Conservation (phyloP, 92 coral and sea anemone genomes). For the Parazoanthus swiftii region DNA sequence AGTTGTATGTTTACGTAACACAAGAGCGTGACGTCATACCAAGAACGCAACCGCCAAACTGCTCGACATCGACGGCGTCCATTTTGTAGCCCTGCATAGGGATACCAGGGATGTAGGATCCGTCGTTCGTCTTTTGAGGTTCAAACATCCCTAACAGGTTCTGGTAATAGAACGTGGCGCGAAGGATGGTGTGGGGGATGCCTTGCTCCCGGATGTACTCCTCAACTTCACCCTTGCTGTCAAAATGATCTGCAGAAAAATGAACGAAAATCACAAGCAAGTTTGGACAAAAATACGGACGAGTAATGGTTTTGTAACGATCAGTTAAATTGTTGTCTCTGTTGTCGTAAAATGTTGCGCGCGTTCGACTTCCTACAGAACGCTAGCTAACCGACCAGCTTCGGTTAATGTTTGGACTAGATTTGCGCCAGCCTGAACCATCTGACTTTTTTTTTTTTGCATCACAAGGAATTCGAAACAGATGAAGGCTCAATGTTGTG, state of each 20-base stretch:
- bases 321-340: too few relatives aligned
- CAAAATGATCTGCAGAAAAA: slow-evolving; percentile 63
- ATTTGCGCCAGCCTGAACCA: too few relatives aligned
- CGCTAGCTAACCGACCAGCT: too few relatives aligned
- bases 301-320: too few relatives aligned
- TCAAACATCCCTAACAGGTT: slow-evolving; percentile 42
- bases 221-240: slow-evolving; percentile 73
- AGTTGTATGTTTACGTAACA: neutral
- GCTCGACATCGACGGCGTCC: slow-evolving; percentile 67
- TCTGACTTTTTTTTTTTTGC: too few relatives aligned
- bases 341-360: too few relatives aligned
- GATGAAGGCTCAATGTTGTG: too few relatives aligned
- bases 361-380: too few relatives aligned
- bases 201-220: slow-evolving; percentile 62
- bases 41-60: slow-evolving; percentile 65
- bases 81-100: slow-evolving; percentile 68
- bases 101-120: slow-evolving; percentile 36
- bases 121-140: slow-evolving; percentile 52
- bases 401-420: too few relatives aligned
- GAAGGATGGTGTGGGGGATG: slow-evolving; percentile 56
- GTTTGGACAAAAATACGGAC: too few relatives aligned
- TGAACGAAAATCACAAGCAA: too few relatives aligned
- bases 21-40: slow-evolving; percentile 32
- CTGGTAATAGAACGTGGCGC: slow-evolving; percentile 55
- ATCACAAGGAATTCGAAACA: too few relatives aligned